A percentile compares a stretch with the other conserved stretches of the same genome.
Conservation (phyloP, 2,888 invertebrate species). For the Oligia strigilis region DNA sequence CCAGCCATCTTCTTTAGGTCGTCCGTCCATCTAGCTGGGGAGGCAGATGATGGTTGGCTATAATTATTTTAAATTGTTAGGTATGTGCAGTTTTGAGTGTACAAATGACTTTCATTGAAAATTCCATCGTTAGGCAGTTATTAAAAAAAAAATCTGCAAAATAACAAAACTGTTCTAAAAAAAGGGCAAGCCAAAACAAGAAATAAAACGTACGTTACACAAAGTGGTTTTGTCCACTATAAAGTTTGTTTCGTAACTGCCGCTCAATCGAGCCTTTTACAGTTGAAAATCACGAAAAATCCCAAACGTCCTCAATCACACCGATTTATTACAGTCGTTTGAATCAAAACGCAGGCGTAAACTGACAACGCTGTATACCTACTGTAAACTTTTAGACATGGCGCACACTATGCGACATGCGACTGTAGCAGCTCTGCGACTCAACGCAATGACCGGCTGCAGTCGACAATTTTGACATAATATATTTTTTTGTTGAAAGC, state of each 20-base stretch:
- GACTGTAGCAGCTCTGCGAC: neutral
- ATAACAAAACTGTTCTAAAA: too few species aligned
- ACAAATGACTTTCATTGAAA: too few species aligned
- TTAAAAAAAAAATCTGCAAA: too few species aligned
- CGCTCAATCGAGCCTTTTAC: conserved; percentile 29
- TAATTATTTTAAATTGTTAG: too few species aligned
- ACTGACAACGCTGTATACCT: neutral
- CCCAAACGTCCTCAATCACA: conserved; percentile 38
- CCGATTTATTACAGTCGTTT: conserved; percentile 27
- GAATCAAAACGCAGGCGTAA: conserved; percentile 15
- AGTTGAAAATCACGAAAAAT: conserved; percentile 29
- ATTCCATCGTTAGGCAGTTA: too few species aligned
- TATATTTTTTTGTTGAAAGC: neutral
- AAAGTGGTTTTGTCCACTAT: neutral
- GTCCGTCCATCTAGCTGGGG: too few species aligned
- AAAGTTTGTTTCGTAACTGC: conserved; percentile 18
- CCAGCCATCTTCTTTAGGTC: too few species aligned
- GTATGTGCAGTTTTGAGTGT: neutral
- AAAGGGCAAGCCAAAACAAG: neutral
- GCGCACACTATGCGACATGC: neutral
- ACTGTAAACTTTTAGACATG: neutral
- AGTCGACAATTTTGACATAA: neutral
- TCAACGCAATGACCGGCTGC: neutral
- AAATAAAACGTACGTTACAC: conserved; percentile 8
- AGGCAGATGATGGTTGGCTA: neutral